Base-by-base conservation (phyloP, 2,113 vertebrate genomes). In the Desmodus rotundus region DNA sequence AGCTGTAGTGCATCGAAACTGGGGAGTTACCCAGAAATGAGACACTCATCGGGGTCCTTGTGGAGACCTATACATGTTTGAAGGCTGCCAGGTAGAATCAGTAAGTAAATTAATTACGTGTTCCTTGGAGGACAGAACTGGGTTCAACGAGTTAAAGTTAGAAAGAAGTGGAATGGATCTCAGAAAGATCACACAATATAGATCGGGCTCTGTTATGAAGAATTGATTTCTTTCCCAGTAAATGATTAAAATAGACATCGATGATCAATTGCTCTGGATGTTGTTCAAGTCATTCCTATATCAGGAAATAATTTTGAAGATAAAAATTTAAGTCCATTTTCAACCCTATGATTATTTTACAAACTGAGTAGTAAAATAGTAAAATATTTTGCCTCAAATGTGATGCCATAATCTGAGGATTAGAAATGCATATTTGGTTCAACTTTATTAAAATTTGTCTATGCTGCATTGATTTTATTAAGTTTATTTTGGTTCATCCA, bases 121-220 rank as follows among this genome's bases (percentile, higher is more conserved):
- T 45, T 87, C 11, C 70, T 92, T 15, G 52, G 58, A 96, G 54
- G 45, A 87, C 1, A 16, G n/a, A 45, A 38, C 41, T 17, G 20
- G 20, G 15, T 92, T 96, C 92, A 90, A 87, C 96, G n/a, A 41
- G 6, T 83, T 96, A 31, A 68, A 89, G 16, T 88, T 72, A 70
- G 54, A 43, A 65, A 76, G 54, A 77, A 77, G 38, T 13, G 36
- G 36, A 8, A 61, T 26, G 81, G n/a, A 76, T 91, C 89, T 96
- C 76, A 92, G 73, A 82, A 72, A 83, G 80, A 89, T 76, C 19
- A 41, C 80, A 68, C 33, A 11, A 5, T 86, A 72, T 77, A 65
- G n/a, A 89, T 72, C 24, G 9, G 33, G 22, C 54, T 43, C 14
- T 41, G 4, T 41, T 77, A 47, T 61, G 50, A 89, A 50, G 36